Conservation (phyloP, 1,140 invertebrate genomes). For the Carposina sasakii region DNA sequence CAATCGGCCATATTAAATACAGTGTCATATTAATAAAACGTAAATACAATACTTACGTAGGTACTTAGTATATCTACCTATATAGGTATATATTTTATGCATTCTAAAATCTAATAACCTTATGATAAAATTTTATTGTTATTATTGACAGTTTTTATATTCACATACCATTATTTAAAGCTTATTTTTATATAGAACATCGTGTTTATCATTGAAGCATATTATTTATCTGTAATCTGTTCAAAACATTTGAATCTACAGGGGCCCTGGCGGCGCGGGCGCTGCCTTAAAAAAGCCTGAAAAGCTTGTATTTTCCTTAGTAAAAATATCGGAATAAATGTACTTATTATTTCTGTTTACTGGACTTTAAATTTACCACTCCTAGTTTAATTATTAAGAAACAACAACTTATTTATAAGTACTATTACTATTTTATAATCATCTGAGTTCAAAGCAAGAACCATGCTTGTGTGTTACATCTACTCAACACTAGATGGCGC, state of each 20-base stretch:
- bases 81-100: too few species aligned
- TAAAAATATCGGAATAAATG: conserved; percentile 27
- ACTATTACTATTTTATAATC: background rate
- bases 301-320: conserved; percentile 43
- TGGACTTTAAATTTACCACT: background rate
- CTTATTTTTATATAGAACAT: conserved; percentile 30
- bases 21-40: too few species aligned
- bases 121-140: too few species aligned
- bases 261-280: conserved; percentile 47
- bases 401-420: background rate
- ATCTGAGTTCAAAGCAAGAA: background rate
- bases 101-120: too few species aligned
- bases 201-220: too few species aligned
- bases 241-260: conserved; percentile 13
- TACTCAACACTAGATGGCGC: conserved; percentile 37
- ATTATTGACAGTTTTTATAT: too few species aligned
- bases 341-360: conserved; percentile 6
- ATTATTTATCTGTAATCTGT: too few species aligned
- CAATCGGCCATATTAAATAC: too few species aligned
- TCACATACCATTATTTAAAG: conserved; percentile 20
- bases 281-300: conserved; percentile 25
- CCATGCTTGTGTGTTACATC: too few species aligned
- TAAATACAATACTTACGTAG: too few species aligned
- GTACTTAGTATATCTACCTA: too few species aligned
- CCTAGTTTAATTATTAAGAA: background rate